Evolutionary conservation across 2,113 vertebrate species (phyloP).

Genomic region (Prionailurus viverrinus): DNA sequence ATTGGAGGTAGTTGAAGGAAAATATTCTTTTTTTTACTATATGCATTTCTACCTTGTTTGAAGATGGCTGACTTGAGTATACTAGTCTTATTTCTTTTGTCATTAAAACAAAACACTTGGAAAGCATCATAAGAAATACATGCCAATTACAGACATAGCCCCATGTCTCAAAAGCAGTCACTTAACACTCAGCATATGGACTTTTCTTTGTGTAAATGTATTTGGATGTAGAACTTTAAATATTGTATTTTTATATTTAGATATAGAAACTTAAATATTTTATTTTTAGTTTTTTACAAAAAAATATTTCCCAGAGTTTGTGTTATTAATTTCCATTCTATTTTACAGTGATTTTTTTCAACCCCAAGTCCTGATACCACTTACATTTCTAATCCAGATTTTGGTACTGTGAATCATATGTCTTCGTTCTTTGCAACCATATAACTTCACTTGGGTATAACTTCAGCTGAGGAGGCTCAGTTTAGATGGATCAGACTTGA

Average conservation of each 20-base stretch:
- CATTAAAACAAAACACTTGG: not conserved
- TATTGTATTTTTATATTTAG: not conserved
- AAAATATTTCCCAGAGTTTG: not conserved
- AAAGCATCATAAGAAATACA: not conserved
- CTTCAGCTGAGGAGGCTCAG: not conserved
- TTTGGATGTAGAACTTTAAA: not conserved
- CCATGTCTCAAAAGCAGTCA: not conserved
- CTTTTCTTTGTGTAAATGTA: not conserved
- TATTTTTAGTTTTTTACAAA: not conserved
- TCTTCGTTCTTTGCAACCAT: not conserved
- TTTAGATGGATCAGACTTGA: not conserved
- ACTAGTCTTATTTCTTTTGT: not conserved
- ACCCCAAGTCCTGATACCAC: not conserved
- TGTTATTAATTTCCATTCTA: not conserved
- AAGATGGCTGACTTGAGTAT: not conserved
- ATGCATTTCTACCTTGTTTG: not conserved
- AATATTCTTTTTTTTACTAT: conserved; percentile 5
- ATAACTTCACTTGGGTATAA: not conserved
- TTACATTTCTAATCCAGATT: not conserved
- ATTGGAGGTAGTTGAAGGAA: not conserved
- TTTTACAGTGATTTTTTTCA: not conserved
- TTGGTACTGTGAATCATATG: not conserved
- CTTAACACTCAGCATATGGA: not conserved
- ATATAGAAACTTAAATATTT: not conserved
- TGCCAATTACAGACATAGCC: not conserved